These are phyloP conservation scores for Dipus sagitta DNA, from an alignment of 2,797 vertebrate genomes.

Conservation along the genomic window DNA sequence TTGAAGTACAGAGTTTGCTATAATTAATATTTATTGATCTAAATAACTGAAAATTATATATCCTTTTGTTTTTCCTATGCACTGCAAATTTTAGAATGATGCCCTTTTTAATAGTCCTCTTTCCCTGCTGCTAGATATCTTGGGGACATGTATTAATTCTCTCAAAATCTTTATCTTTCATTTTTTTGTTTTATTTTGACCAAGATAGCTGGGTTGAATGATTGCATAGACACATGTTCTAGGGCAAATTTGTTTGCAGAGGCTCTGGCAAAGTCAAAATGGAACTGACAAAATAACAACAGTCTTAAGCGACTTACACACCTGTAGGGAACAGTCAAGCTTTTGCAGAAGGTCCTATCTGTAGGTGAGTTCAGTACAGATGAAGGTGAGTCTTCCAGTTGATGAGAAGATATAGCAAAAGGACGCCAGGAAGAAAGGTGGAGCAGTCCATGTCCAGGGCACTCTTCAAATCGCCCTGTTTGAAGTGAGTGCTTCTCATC, in stretches of 20 bases:
- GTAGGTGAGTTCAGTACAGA: neutral
- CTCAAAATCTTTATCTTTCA: neutral
- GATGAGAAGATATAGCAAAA: neutral
- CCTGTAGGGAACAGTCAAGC: neutral
- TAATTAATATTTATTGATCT: conserved; percentile 75
- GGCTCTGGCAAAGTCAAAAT: neutral
- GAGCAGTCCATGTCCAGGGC: neutral
- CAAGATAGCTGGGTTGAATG: neutral
- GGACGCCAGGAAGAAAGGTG: neutral
- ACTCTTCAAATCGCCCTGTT: neutral
- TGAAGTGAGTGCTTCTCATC: neutral
- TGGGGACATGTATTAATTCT: neutral
- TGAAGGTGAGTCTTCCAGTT: neutral
- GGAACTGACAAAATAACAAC: neutral
- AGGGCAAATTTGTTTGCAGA: neutral
- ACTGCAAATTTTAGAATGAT: conserved; percentile 43
- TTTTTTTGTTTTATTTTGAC: neutral
- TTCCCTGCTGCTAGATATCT: neutral
- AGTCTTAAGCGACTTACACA: neutral
- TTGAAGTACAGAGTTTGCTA: neutral
- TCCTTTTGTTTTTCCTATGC: conserved; percentile 49
- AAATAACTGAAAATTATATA: conserved; percentile 49
- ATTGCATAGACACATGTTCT: too few species aligned
- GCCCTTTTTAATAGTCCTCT: conserved; percentile 8
- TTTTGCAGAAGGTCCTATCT: neutral